Conservation (phyloP, 1,140 invertebrate species). For the Zaprionus lachaisei region DNA sequence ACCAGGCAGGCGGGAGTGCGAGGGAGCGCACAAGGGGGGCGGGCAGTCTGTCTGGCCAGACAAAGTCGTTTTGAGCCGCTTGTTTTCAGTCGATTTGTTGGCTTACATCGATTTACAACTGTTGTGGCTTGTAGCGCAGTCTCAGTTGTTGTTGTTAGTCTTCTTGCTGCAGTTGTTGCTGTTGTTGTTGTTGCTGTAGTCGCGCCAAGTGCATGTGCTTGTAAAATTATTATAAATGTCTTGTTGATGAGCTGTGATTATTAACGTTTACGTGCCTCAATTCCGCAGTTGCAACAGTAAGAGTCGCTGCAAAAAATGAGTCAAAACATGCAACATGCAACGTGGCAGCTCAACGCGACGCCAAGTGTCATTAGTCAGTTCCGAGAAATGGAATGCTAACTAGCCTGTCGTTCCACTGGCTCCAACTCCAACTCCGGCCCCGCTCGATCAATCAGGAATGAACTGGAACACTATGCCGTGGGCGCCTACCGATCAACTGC, state of each 20-base stretch:
- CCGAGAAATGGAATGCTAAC: constrained; percentile 69
- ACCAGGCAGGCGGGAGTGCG: constrained; percentile 11
- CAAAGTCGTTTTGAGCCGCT: constrained; percentile 20
- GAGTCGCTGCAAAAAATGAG: constrained; percentile 5
- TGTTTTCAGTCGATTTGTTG: constrained; percentile 55
- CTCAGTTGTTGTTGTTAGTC: background rate
- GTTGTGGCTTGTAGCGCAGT: constrained; percentile 22
- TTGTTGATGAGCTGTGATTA: constrained; percentile 80
- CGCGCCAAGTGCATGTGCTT: constrained; percentile 44
- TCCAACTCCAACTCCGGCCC: constrained; percentile 3
- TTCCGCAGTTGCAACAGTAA: constrained; percentile 33
- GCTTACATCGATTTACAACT: constrained; percentile 45
- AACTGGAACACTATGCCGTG: constrained; percentile 62
- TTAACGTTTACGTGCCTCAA: constrained; percentile 78
- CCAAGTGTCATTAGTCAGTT: constrained; percentile 79
- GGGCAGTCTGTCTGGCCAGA: background rate
- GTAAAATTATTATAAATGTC: constrained; percentile 82
- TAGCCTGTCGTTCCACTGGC: constrained; percentile 60
- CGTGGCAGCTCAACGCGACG: constrained; percentile 41
- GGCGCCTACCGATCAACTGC: constrained; percentile 70
- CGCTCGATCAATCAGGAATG: constrained; percentile 68
- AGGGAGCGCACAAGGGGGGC: background rate
- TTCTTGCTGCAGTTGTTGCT: constrained; percentile 9
- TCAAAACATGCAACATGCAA: constrained; percentile 58
- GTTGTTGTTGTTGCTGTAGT: constrained; percentile 12